phyloP scores from a whole-genome alignment of 2,888 invertebrate genomes.

The Diarsia rubi region DNA sequence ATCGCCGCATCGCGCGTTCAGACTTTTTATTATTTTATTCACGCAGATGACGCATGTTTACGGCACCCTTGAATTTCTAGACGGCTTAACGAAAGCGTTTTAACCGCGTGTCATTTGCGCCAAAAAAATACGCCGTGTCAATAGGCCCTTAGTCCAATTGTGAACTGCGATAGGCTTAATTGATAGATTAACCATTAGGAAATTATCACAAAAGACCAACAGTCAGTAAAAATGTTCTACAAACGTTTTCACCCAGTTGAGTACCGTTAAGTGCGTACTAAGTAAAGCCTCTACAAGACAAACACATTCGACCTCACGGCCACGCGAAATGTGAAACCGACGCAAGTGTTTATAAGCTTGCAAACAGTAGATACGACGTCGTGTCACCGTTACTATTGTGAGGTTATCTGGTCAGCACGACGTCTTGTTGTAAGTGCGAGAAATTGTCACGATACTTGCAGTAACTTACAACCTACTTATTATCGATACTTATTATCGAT shows the following conservation, averaged over 20 bases:
- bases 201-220: background rate
- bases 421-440: background rate
- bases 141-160: background rate
- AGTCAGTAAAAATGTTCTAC: background rate
- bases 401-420: background rate
- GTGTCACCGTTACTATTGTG: constrained; percentile 7
- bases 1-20: too few relatives aligned
- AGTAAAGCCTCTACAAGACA: constrained; percentile 19
- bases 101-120: background rate
- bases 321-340: constrained; percentile 58
- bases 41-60: too few relatives aligned
- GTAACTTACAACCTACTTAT: background rate
- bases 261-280: background rate
- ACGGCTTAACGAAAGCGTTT: background rate
- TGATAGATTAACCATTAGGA: background rate
- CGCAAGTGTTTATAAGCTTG: constrained; percentile 51
- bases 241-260: constrained; percentile 9
- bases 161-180: background rate
- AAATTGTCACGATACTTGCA: background rate
- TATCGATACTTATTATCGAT: background rate
- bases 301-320: constrained; percentile 43
- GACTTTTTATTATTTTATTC: too few relatives aligned
- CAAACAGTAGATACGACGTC: constrained; percentile 19
- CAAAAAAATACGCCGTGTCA: too few relatives aligned
- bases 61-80: too few relatives aligned